Evolutionary conservation across 2,113 vertebrate genomes (phyloP), one percentile per base, ranked within the genome.

Genomic region (Vulpes vulpes): DNA sequence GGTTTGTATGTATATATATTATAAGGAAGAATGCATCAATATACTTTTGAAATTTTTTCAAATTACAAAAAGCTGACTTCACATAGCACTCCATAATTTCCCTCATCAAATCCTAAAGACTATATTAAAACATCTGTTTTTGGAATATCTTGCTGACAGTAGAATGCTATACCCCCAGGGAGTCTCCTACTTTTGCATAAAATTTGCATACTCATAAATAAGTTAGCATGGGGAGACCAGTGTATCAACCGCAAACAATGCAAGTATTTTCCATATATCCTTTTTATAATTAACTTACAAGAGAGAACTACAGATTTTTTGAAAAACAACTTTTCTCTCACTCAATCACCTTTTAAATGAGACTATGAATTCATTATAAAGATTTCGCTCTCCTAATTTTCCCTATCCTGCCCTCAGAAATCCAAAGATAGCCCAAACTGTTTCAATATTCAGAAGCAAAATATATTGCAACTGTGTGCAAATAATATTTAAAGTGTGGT

Each of bases 121-220:
- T 95, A 97, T 97, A 98, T 97, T 97, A 98, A 98, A 98, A 97
- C 96, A 98, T 98, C 98, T 98, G 98, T 98, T 98, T 98, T 97
- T 96, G 95, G 80, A 98, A 89, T 96, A 95, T 97, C 96, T 97
- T 92, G 92, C 96, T 98, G 96, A 98, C 96, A 97, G 96, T 96
- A 94, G 95, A 97, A 94, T 96, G 92, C 57, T 97, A 95, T 98
- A 96, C 71, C 96, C 96, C 87, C 51, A 9, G 96, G 97, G 96
- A 97, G 92, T 91, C 43, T 97, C 92, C 69, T 96, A 89, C 84
- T 90, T 97, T 96, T 97, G 92, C 97, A 98, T 97, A 96, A 79
- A 89, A 98, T 98, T 97, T 97, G 91, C 96, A 97, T 97, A 19
- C 71, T 98, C 92, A 97, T 98, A 97, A 97, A 97, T 96, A 97